Evolutionary conservation across 30 jellyfish, hydroid and myxozoan genomes (phyloP), one percentile per base, ranked within the genome.

Genomic region (Pelagia noctiluca): DNA sequence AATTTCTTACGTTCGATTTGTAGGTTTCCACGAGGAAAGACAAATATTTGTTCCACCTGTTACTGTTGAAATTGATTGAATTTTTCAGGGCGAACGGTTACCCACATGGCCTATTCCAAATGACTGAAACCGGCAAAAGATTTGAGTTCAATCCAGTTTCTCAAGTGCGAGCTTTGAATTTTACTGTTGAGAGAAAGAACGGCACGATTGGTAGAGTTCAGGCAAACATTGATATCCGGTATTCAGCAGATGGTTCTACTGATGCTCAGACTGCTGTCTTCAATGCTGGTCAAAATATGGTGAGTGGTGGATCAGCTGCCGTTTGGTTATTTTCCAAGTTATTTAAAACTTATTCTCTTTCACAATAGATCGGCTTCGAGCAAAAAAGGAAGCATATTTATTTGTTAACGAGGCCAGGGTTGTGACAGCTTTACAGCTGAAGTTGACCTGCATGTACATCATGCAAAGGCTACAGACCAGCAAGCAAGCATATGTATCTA

Each of bases 81-180:
- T 32, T 22, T 63, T 94, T 13, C 71, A 94, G 99, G 62, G 99
- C 88, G 29, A 94, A 94, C 72, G 99, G 84, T 50, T 65, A 81
- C 66, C 99, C 99, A 21, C 89, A 87, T 61, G 99, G 99, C 25
- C 52, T 88, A 0, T 94, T 94, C 69, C 35, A 35, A 21, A 70
- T 94, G 12, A 31, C 29, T 28, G 77, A 64, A 37, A 46, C 94
- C 12, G 67, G 65, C 25, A 64, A 71, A 25, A 35, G 63, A 37
- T 46, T 94, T 25, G 88, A 62, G 19, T 57, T 71, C 71, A 33
- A 48, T 28, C 70, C 94, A 19, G 2, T 84, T 13, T 61, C 85
- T 11, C 13, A 38, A 26, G 80, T 46, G 42, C 70, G 99, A 47
- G 22, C 38, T 18, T 73, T 94, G 36, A 80, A 69, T 25, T 57